Conservation (phyloP, 2,888 invertebrate species). For the Unio pictorum region DNA sequence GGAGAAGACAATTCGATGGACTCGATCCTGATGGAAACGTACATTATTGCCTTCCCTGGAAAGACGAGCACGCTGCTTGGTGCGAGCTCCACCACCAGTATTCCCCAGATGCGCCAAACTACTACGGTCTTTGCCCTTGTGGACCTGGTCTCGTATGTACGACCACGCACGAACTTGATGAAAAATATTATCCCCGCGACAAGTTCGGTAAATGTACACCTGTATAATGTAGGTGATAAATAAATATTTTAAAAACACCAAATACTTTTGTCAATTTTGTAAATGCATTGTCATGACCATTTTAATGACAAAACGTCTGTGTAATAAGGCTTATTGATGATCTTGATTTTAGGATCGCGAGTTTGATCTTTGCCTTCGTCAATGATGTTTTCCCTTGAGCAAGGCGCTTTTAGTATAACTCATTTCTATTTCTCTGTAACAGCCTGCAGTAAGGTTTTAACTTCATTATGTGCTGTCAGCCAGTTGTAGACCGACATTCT, state of each 20-base stretch:
- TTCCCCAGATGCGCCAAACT: conserved; percentile 28
- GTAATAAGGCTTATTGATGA: no score
- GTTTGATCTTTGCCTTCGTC: no score
- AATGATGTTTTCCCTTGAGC: no score
- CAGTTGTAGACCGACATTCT: no score
- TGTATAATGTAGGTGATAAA: conserved; percentile 1
- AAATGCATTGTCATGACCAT: no score
- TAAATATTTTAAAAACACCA: not conserved
- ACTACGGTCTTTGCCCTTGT: conserved; percentile 54
- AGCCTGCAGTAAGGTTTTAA: no score
- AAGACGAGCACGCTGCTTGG: conserved; percentile 49
- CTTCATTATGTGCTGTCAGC: no score
- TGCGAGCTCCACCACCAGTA: conserved; percentile 46
- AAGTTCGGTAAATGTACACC: conserved; percentile 47
- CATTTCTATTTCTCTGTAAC: no score
- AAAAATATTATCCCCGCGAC: conserved; percentile 44
- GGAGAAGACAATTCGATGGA: conserved; percentile 19
- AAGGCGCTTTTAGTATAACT: no score
- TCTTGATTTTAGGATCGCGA: no score
- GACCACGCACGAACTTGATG: conserved; percentile 41
- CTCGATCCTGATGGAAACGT: conserved; percentile 37
- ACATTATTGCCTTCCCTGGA: conserved; percentile 58
- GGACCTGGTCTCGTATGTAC: conserved; percentile 48
- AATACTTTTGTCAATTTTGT: no score
- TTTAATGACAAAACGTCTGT: no score